Percentiles rank a stretch among this genome's conserved stretches.
Conservation (phyloP, 2,888 invertebrate species). For the Conchocele bisecta region DNA sequence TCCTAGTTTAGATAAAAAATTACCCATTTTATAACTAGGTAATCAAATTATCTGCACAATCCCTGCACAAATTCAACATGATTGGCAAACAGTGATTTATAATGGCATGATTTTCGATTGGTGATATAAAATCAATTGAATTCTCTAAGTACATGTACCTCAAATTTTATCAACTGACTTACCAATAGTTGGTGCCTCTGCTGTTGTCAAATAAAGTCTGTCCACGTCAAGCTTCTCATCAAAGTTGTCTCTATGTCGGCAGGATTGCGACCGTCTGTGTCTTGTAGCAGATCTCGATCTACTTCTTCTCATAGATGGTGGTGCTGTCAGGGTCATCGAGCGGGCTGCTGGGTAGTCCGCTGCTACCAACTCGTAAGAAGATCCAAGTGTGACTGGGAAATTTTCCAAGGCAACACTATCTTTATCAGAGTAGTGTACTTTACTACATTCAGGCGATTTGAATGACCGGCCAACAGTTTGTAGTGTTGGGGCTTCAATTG, state of each 20-base stretch:
- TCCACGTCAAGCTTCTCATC: slow-evolving; percentile 48
- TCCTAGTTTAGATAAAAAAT: too few relatives aligned
- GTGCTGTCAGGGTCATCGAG: slow-evolving; percentile 31
- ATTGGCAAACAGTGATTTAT: too few relatives aligned
- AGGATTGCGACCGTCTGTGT: slow-evolving; percentile 32
- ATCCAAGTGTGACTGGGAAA: slow-evolving; percentile 60
- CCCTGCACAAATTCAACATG: too few relatives aligned
- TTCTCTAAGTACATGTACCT: too few relatives aligned
- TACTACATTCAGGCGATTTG: slow-evolving; percentile 26
- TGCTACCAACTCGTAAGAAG: slow-evolving; percentile 55
- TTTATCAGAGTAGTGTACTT: slow-evolving; percentile 40
- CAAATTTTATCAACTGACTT: too few relatives aligned
- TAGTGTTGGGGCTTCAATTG: slow-evolving; percentile 48
- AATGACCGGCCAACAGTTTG: slow-evolving; percentile 45
- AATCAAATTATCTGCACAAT: too few relatives aligned
- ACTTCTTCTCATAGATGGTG: slow-evolving; percentile 38
- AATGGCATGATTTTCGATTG: too few relatives aligned
- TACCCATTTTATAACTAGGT: too few relatives aligned
- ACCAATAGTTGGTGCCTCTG: slow-evolving; percentile 64
- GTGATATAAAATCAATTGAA: too few relatives aligned
- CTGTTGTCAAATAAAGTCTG: slow-evolving; percentile 60
- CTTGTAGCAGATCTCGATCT: slow-evolving; percentile 33
- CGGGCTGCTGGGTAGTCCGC: slow-evolving; percentile 40
- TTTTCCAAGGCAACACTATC: slow-evolving; percentile 39
- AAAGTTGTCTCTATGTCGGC: slow-evolving; percentile 44